Evolutionary conservation across 1,140 invertebrate genomes (phyloP).

Genomic region (Zaprionus inermis): DNA sequence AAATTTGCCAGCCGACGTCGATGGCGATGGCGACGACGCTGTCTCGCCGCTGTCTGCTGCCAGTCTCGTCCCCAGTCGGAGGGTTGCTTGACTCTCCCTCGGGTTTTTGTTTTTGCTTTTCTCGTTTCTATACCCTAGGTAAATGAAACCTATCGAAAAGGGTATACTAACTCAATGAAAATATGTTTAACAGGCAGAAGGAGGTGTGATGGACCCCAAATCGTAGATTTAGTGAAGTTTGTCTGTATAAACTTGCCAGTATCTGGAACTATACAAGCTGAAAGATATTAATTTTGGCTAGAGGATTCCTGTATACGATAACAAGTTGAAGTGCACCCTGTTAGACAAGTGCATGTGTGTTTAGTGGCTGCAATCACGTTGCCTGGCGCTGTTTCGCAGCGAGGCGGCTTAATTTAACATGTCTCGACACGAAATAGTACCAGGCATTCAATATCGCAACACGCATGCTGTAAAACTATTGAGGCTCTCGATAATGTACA

Average conservation of each 20-base stretch:
- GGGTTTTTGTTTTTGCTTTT: constrained; percentile 21
- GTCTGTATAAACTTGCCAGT: not conserved
- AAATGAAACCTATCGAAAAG: not conserved
- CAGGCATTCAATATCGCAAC: not conserved
- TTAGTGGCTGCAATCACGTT: not conserved
- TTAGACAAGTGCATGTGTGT: too few relatives aligned
- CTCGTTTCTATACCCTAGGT: constrained; percentile 9
- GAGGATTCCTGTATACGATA: not conserved
- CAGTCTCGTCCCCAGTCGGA: constrained; percentile 54
- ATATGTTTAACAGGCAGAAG: too few relatives aligned
- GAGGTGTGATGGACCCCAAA: not conserved
- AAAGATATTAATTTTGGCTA: not conserved
- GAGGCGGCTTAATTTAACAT: not conserved
- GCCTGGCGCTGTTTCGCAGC: not conserved
- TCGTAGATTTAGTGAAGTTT: not conserved
- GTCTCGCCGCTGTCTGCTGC: constrained; percentile 78
- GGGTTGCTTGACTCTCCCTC: constrained; percentile 52
- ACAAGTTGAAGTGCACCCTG: not conserved
- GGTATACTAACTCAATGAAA: not conserved
- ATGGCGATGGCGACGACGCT: constrained; percentile 51
- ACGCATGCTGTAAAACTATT: not conserved
- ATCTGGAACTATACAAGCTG: not conserved
- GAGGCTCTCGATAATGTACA: too few relatives aligned
- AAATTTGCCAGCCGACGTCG: constrained; percentile 29
- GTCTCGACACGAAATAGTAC: not conserved